Conservation (phyloP, 1,140 invertebrate genomes). For the Neotoxoptera formosana region DNA sequence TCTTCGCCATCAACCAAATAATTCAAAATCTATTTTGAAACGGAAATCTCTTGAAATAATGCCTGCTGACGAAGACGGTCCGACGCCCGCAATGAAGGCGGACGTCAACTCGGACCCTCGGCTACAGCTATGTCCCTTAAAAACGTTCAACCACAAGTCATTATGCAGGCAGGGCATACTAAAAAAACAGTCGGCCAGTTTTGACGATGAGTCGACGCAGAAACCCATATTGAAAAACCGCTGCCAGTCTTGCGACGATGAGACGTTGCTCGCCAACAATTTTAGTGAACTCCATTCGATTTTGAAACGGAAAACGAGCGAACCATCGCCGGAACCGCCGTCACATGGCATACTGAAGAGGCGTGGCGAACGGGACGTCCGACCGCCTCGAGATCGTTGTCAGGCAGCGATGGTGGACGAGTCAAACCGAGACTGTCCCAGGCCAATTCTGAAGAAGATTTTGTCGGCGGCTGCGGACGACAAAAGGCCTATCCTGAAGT, state of each 20-base stretch:
- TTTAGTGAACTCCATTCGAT: slow-evolving; percentile 56
- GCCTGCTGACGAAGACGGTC: slow-evolving; percentile 63
- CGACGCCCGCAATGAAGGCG: slow-evolving; percentile 58
- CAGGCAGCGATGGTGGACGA: neutral
- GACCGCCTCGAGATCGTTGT: neutral
- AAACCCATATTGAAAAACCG: slow-evolving; percentile 80
- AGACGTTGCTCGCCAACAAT: neutral
- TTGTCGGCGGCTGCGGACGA: neutral
- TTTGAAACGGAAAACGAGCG: slow-evolving; percentile 55
- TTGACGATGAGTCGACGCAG: slow-evolving; percentile 71
- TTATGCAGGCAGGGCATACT: slow-evolving; percentile 75
- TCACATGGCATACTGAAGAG: slow-evolving; percentile 41
- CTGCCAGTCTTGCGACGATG: slow-evolving; percentile 54
- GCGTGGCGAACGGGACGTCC: neutral
- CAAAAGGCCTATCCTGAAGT: slow-evolving; percentile 25
- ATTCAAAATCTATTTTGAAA: slow-evolving; percentile 60
- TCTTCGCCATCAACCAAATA: slow-evolving; percentile 60
- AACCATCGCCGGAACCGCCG: slow-evolving; percentile 11
- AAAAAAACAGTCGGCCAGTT: slow-evolving; percentile 79
- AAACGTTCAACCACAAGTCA: slow-evolving; percentile 60
- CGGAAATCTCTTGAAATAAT: slow-evolving; percentile 64
- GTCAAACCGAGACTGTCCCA: neutral
- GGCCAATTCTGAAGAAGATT: slow-evolving; percentile 41
- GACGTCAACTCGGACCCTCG: neutral
- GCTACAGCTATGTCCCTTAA: slow-evolving; percentile 39